These are phyloP conservation scores for Mus spretus DNA, from an alignment of 2,797 vertebrate genomes.

Conservation along the genomic window DNA sequence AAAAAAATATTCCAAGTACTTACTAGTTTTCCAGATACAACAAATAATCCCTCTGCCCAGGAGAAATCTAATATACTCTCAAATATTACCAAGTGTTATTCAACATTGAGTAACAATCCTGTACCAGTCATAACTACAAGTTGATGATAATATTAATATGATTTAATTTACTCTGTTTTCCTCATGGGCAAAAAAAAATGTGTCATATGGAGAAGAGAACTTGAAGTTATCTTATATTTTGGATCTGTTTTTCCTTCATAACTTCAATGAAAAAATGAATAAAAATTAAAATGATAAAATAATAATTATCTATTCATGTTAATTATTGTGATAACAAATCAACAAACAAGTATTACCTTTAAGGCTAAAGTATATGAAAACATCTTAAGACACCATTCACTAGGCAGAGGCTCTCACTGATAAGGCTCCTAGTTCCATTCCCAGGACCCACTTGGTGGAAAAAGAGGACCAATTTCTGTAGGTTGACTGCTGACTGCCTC, in stretches of 20 bases:
- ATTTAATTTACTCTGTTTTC: slow-evolving; percentile 15
- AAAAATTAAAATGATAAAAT: slow-evolving; percentile 18
- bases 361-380: neutral
- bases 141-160: neutral
- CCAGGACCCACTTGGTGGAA: no score
- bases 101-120: neutral
- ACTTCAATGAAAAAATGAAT: slow-evolving; percentile 23
- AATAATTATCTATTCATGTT: neutral
- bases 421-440: neutral
- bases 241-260: neutral
- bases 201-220: neutral
- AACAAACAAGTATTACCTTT: neutral
- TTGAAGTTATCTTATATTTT: neutral
- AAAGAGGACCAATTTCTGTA: neutral
- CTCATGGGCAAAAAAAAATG: neutral
- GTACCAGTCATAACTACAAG: neutral
- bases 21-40: slow-evolving; percentile 21
- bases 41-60: neutral
- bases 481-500: neutral
- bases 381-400: neutral
- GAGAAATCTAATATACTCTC: neutral
- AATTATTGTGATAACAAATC: neutral
- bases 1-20: neutral
- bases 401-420: neutral
- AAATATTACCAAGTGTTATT: slow-evolving; percentile 19